These are phyloP conservation scores for Acronicta psi DNA, from an alignment of 2,888 invertebrate species.

Conservation along the genomic window DNA sequence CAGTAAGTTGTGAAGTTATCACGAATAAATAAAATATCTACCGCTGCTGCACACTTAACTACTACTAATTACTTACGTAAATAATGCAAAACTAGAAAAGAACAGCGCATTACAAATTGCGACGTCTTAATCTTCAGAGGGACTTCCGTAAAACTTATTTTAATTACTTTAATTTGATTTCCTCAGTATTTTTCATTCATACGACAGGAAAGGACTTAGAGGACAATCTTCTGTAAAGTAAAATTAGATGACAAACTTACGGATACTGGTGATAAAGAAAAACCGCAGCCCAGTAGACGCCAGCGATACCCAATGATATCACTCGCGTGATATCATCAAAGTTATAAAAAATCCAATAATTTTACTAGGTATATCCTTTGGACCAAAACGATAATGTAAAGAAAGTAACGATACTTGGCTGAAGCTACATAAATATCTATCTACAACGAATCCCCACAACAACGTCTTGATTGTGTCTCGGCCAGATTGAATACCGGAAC, in stretches of 20 bases:
- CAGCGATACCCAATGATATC: no score
- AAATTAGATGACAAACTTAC: no score
- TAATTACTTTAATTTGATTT: slow-evolving; percentile 32
- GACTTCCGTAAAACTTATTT: slow-evolving; percentile 38
- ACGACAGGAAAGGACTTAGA: no score
- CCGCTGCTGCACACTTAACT: background rate
- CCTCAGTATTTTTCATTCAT: slow-evolving; percentile 29
- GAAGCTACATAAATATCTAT: slow-evolving; percentile 42
- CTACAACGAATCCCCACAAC: slow-evolving; percentile 61
- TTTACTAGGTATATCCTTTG: no score
- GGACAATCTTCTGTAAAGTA: no score
- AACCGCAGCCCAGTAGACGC: no score
- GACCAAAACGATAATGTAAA: slow-evolving; percentile 40
- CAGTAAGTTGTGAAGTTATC: background rate
- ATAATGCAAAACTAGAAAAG: slow-evolving; percentile 23
- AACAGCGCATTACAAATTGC: slow-evolving; percentile 27
- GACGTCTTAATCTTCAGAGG: slow-evolving; percentile 34
- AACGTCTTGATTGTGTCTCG: slow-evolving; percentile 80
- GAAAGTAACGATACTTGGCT: slow-evolving; percentile 56
- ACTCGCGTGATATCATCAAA: no score
- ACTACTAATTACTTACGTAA: slow-evolving; percentile 15
- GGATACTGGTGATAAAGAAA: no score
- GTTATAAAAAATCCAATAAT: no score
- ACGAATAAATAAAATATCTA: background rate
- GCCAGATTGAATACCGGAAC: slow-evolving; percentile 85